Base-by-base conservation (phyloP, 2,888 invertebrate genomes). In the Napeogenes inachia region DNA sequence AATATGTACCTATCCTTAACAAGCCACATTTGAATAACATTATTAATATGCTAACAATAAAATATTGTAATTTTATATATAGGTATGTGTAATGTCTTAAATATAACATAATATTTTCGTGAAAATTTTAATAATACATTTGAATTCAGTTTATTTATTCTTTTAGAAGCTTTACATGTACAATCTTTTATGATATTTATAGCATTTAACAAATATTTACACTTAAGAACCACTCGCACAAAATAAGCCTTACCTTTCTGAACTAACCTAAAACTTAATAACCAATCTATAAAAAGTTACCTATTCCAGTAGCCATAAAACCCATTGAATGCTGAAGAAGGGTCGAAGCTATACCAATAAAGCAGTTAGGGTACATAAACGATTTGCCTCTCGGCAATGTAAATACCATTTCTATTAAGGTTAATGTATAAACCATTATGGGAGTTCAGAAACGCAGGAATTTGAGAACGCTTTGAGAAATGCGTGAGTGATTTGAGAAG, bases 301-400 rank as follows among this genome's bases (percentile, higher is more conserved):
- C 50, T 30, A 50, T 50, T 30, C 30, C 50, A 50, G 50, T 30
- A 50, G 50, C 50, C 50, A 50, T 50, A 50, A 50, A 50, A 50
- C 30, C 50, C 50, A 50, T 50, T 50, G 50, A 50, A 30, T 30
- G 30, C 30, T 50, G 30, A 50, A 30, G 30, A 50, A 50, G 50
- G 50, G 50, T 50, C 50, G 50, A 50, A 8, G 50, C 50, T 50
- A 30, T 50, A 50, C 50, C 50, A 50, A 50, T 50, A 50, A 50
- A 50, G 50, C 50, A 50, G 50, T 50, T 50, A 50, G 50, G 50
- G 50, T 50, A 50, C 50, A 50, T 50, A 50, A 50, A 50, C 50
- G 50, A 50, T 50, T 50, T 50, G 50, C 50, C 50, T 50, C 50
- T 50, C 50, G 30, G 50, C 50, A 50, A 50, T 30, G 50, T 50